A percentile compares a stretch with the other conserved stretches of the same genome.
Conservation (phyloP, 2,888 invertebrate genomes). For the Leptinotarsa juncta region DNA sequence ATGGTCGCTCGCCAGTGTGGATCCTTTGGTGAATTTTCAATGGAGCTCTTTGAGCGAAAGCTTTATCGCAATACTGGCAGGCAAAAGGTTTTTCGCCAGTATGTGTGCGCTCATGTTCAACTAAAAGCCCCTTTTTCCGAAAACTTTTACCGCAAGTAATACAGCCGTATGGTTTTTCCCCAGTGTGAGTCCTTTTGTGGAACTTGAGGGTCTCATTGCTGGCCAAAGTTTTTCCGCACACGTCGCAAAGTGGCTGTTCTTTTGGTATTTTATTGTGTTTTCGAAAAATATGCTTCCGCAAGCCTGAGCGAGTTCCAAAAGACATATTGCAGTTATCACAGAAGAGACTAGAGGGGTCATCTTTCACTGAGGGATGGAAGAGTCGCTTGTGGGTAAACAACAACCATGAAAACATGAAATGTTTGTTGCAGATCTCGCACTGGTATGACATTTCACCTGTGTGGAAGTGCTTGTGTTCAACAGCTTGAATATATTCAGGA, state of each 20-base stretch:
- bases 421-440: constrained; percentile 67
- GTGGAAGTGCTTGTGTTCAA: constrained; percentile 59
- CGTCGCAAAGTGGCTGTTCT: constrained; percentile 61
- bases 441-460: constrained; percentile 58
- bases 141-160: constrained; percentile 67
- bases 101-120: constrained; percentile 59
- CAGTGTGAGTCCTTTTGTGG: constrained; percentile 56
- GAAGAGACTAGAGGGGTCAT: constrained; percentile 30
- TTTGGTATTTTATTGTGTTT: constrained; percentile 49
- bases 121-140: constrained; percentile 59
- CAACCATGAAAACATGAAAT: constrained; percentile 55
- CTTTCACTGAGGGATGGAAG: constrained; percentile 36
- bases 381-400: constrained; percentile 65
- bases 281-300: constrained; percentile 50
- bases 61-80: constrained; percentile 68
- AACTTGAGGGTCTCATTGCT: constrained; percentile 56
- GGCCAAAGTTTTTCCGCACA: constrained; percentile 58
- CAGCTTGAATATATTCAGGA: constrained; percentile 48
- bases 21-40: constrained; percentile 50
- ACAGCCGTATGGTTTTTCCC: constrained; percentile 55
- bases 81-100: constrained; percentile 59
- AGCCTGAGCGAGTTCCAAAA: constrained; percentile 49
- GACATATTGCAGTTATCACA: constrained; percentile 47
- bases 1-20: constrained; percentile 62
- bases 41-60: constrained; percentile 63